Evolutionary conservation across 1,140 invertebrate species (phyloP).

Genomic region (Ooceraea biroi): DNA sequence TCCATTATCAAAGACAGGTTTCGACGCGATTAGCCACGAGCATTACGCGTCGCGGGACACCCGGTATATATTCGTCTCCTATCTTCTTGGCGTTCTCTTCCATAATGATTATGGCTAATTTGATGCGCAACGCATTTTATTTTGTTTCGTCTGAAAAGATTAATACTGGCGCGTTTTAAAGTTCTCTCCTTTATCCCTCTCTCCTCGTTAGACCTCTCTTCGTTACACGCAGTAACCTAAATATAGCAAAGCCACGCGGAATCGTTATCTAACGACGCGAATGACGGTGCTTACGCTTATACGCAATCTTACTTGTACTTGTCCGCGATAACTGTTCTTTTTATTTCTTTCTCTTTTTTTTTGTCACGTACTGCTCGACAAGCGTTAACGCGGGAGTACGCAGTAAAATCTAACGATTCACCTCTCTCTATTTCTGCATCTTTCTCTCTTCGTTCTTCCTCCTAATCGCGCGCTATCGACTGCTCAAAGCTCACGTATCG

Average conservation of each 20-base stretch:
- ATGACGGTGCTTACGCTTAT: conserved; percentile 21
- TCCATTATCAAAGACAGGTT: too few relatives aligned
- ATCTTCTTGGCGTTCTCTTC: not conserved
- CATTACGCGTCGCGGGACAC: not conserved
- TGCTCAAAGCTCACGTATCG: conserved; percentile 20
- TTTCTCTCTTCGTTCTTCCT: not conserved
- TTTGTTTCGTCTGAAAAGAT: not conserved
- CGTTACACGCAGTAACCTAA: conserved; percentile 46
- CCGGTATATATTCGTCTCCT: not conserved
- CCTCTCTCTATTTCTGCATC: not conserved
- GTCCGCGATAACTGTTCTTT: conserved; percentile 25
- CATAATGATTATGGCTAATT: not conserved
- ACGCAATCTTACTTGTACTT: conserved; percentile 16
- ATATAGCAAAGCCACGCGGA: conserved; percentile 25
- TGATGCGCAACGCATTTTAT: not conserved
- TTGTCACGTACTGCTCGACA: not conserved
- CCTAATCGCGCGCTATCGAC: conserved; percentile 17
- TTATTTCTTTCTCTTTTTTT: not conserved
- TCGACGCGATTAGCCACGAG: too few relatives aligned
- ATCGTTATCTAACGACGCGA: conserved; percentile 45
- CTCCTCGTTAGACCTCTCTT: not conserved
- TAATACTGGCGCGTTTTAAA: not conserved
- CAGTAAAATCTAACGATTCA: conserved; percentile 44
- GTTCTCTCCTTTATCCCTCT: not conserved
- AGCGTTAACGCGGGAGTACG: conserved; percentile 14